Percentiles rank a stretch among this genome's conserved stretches.
These are phyloP conservation scores for Augochlorella aurata DNA, from an alignment of 2,888 invertebrate genomes.

Conservation along the genomic window DNA sequence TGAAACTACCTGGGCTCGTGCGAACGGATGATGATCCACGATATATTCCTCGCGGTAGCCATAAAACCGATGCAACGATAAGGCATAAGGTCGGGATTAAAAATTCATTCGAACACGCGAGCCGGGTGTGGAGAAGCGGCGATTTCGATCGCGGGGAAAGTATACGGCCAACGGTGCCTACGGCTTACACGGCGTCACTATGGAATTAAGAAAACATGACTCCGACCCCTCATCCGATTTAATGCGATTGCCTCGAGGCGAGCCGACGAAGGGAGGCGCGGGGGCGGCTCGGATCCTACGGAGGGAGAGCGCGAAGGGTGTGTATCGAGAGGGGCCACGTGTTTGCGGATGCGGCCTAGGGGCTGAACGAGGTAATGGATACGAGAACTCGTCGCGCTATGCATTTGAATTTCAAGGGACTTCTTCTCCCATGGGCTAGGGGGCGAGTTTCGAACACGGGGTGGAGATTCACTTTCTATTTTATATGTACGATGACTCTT, in stretches of 20 bases:
- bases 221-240: slow-evolving; percentile 63
- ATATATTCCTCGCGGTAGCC: slow-evolving; percentile 36
- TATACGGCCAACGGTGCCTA: slow-evolving; percentile 21
- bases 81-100: slow-evolving; percentile 45
- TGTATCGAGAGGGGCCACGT: slow-evolving; percentile 61
- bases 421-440: slow-evolving; percentile 42
- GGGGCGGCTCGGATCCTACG: background rate
- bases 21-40: slow-evolving; percentile 44
- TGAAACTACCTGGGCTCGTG: slow-evolving; percentile 25
- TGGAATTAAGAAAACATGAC: slow-evolving; percentile 70
- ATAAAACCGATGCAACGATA: slow-evolving; percentile 51
- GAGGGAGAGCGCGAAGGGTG: slow-evolving; percentile 46
- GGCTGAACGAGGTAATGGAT: slow-evolving; percentile 73
- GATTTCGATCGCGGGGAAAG: slow-evolving; percentile 52
- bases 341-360: slow-evolving; percentile 64
- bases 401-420: slow-evolving; percentile 62
- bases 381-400: slow-evolving; percentile 66
- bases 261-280: slow-evolving; percentile 14
- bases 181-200: slow-evolving; percentile 56
- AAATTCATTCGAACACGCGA: slow-evolving; percentile 53
- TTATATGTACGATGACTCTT: slow-evolving; percentile 62
- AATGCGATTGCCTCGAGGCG: slow-evolving; percentile 60
- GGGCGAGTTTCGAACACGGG: slow-evolving; percentile 27
- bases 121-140: slow-evolving; percentile 16
- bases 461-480: slow-evolving; percentile 68